Conservation (phyloP, 2,797 vertebrate species). For the Clarias laeviceps region DNA sequence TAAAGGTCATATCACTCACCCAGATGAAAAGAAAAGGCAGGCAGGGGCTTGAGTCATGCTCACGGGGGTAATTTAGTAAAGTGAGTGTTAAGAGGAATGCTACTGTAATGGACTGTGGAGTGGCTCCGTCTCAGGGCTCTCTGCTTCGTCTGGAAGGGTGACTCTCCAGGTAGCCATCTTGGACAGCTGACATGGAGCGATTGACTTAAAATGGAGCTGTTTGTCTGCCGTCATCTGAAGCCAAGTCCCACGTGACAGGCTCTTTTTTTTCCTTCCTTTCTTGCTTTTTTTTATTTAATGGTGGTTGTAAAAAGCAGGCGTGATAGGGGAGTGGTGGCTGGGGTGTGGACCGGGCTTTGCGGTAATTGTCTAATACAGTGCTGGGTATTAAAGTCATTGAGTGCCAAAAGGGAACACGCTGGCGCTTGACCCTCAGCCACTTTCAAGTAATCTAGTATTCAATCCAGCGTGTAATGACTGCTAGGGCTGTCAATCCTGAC, state of each 20-base stretch:
- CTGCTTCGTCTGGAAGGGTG: conserved; percentile 37
- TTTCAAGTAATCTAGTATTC: conserved; percentile 99
- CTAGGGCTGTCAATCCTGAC: conserved; percentile 97
- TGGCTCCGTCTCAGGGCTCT: conserved; percentile 66
- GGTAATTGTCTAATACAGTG: conserved; percentile 99
- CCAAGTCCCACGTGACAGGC: conserved; percentile 21
- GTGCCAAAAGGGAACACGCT: conserved; percentile 99
- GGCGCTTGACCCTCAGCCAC: conserved; percentile 99
- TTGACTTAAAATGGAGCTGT: conserved; percentile 67
- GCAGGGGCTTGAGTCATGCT: conserved; percentile 73
- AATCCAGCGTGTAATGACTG: conserved; percentile 99
- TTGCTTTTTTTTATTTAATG: conserved; percentile 55
- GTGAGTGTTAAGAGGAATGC: conserved; percentile 76
- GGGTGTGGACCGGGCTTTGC: conserved; percentile 80
- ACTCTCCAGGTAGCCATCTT: conserved; percentile 74
- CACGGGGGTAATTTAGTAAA: conserved; percentile 78
- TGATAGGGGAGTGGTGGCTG: conserved; percentile 71
- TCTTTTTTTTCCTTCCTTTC: background rate
- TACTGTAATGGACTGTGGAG: conserved; percentile 69
- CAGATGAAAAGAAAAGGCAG: conserved; percentile 68
- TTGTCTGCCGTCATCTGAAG: conserved; percentile 63
- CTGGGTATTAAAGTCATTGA: conserved; percentile 99
- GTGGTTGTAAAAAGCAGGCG: conserved; percentile 74
- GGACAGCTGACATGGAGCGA: conserved; percentile 47
- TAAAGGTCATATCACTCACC: conserved; percentile 85